Evolutionary conservation across 2,888 invertebrate species (phyloP), one percentile per base, ranked within the genome.

Genomic region (Sinhomidia bicolor): DNA sequence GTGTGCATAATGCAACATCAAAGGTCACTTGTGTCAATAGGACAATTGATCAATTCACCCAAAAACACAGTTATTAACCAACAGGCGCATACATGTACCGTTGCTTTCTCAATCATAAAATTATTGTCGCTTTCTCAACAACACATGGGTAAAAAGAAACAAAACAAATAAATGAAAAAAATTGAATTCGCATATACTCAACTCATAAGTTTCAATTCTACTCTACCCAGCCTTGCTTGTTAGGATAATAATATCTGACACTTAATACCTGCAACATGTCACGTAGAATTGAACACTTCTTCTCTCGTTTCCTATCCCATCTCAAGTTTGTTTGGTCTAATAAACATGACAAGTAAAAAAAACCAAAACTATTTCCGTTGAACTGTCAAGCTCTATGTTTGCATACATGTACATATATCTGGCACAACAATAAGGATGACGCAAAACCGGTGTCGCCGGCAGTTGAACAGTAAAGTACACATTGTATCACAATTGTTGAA

Each of bases 361-460:
- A 44, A 10, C 47, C 6, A 76, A 76, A 68, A 76, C 29, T 32
- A 29, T 62, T 29, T 62, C 62, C 62, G 62, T 29, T 62, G 9
- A 57, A 23, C 17, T 23, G 57, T n/a, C 57, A 17, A 41, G 23
- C 7, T 6, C 17, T 17, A 51, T 51, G 12, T 51, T 54, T 14
- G 7, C n/a, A 41, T 41, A 4, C 9, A 51, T 51, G 17, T 20
- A 57, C 9, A 10, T 9, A 36, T 26, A 26, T 26, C 26, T 60
- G 29, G 65, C 17, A n/a, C 44, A 20, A 17, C 20, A 5, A 26
- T 71, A 12, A 23, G 44, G 44, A 71, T 44, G 71, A 44, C 71
- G 44, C 41, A 84, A 74, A 85, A 85, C 85, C 78, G 76, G 85
- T 85, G 79, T 85, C 79, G 62, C 79, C 65, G 78, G 62, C 62